Base-by-base conservation (phyloP, 2,888 invertebrate genomes). In the Pristionchus maxplancki region DNA sequence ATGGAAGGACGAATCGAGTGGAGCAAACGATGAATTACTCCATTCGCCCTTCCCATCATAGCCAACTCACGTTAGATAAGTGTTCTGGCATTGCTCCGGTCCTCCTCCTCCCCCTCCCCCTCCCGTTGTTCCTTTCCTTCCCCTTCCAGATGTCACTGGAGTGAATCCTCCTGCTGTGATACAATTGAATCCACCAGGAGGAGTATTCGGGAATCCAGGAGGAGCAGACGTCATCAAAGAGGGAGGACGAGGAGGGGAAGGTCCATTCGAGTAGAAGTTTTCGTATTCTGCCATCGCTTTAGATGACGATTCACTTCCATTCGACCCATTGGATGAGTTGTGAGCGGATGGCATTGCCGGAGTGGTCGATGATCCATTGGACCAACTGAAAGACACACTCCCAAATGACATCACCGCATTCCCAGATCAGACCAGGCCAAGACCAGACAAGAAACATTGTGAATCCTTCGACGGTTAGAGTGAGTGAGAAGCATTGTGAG, bases 331-430 rank as follows among this genome's bases (percentile, higher is more conserved):
- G 40, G 40, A 40, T 40, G n/a, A 24, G 34, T 71, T 71, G 67
- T 31, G 11, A 34, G 31, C 6, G 67, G 1, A 17, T 37, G 34
- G 31, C 13, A 71, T 34, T 31, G 40, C 8, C n/a, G 40, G n/a
- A 15, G 40, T 24, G 8, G 74, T 40, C 8, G 74, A 40, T 40
- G 40, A 24, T 40, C 74, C 74, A 74, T 74, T 74, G 74, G 74
- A 74, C 74, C 74, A 74, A 74, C 74, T 74, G 74, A 74, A 74
- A 74, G 64, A 67, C 74, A 40, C 74, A 74, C 74, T 24, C 37
- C 74, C 74, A 74, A 20, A 13, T 40, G 1, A 37, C 37, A 74
- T 31, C 24, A 15, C 31, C 24, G 31, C 74, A 40, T n/a, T 74
- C 20, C 37, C 71, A 71, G 37, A 37, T 17, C 34, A 71, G 24